Conservation (phyloP, 2,113 vertebrate genomes). For the Meles meles region DNA sequence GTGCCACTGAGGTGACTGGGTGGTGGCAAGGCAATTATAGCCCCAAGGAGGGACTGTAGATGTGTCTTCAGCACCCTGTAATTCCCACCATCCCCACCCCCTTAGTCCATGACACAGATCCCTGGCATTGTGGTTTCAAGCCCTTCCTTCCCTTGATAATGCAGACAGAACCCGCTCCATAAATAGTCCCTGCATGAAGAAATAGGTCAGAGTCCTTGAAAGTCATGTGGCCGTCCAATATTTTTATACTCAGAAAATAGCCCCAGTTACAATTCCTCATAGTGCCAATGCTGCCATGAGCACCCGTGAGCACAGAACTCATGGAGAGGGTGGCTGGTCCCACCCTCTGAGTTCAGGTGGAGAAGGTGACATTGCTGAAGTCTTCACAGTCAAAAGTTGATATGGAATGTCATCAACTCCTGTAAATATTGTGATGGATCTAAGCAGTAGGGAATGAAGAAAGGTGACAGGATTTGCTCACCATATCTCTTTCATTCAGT, state of each 20-base stretch:
- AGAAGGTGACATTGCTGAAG: neutral
- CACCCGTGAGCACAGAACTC: neutral
- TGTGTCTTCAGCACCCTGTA: neutral
- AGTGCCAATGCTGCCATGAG: fast-evolving
- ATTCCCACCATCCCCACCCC: neutral
- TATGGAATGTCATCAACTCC: neutral
- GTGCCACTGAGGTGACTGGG: no score
- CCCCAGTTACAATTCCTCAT: neutral
- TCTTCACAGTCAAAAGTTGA: neutral
- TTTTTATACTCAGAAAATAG: neutral
- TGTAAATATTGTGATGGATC: neutral
- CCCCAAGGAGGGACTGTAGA: fast-evolving
- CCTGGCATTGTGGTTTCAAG: no score
- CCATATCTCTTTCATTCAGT: neutral
- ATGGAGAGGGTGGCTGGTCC: neutral
- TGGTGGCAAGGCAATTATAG: neutral
- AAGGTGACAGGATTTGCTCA: neutral
- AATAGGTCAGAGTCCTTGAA: neutral
- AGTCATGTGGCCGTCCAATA: no score
- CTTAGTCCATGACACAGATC: neutral
- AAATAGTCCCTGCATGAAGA: neutral
- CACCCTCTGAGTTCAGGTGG: neutral
- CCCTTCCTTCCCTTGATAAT: neutral
- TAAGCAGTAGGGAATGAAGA: neutral
- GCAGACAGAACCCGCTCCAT: neutral